These are phyloP conservation scores for Amblyraja radiata DNA, from an alignment of 2,797 vertebrate species.

Conservation along the genomic window DNA sequence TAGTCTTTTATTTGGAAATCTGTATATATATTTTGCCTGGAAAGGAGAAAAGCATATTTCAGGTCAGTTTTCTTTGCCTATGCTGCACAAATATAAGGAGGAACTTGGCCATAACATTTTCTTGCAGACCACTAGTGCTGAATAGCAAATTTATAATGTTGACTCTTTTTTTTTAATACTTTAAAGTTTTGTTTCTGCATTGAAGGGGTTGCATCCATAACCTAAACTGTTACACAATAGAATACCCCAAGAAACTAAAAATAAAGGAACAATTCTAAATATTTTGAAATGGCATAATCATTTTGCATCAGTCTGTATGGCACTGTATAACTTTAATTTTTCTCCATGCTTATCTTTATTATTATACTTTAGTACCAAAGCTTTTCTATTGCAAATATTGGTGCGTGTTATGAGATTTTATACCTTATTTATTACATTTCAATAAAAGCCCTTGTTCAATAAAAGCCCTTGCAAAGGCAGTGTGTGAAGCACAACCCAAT, in stretches of 20 bases:
- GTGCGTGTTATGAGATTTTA: background rate
- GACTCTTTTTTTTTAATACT: background rate
- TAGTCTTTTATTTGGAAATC: constrained; percentile 94
- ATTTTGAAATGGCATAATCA: background rate
- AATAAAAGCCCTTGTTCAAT: background rate
- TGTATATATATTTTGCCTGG: constrained; percentile 92
- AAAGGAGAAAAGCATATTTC: constrained; percentile 82
- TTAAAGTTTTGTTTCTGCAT: background rate
- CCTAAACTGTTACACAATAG: constrained; percentile 18
- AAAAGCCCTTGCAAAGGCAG: background rate
- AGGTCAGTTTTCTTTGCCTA: constrained; percentile 57
- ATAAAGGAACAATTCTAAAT: background rate
- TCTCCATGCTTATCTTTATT: background rate
- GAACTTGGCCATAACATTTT: background rate
- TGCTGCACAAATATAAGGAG: background rate
- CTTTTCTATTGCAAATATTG: background rate
- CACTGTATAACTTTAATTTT: background rate
- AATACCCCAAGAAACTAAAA: background rate
- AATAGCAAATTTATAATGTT: background rate
- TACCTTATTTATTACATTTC: background rate
- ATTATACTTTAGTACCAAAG: no score
- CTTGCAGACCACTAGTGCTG: background rate
- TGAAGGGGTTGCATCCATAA: background rate
- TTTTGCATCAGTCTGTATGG: no score
- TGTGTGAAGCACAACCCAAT: background rate